Conservation (phyloP, 1,140 invertebrate genomes). For the Brachystomella parvula region DNA sequence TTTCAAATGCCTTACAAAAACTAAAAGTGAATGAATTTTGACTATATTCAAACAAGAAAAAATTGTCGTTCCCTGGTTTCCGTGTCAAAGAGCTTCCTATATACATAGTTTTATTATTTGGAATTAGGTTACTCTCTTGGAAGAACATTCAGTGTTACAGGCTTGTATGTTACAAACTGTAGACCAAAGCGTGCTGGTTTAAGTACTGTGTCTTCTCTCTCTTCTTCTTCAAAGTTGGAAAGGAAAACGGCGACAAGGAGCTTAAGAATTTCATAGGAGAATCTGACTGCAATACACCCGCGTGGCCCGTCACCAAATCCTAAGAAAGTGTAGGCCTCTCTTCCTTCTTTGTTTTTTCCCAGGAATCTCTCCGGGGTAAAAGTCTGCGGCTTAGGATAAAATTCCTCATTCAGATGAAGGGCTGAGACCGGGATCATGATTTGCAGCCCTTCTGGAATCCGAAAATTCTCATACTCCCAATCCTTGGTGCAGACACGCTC, state of each 20-base stretch:
- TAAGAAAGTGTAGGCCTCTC: not conserved
- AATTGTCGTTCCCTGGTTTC: no score
- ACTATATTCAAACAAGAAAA: no score
- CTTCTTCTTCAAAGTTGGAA: not conserved
- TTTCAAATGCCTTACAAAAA: no score
- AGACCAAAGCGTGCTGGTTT: not conserved
- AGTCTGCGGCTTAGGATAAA: slow-evolving; percentile 38
- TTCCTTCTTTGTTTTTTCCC: not conserved
- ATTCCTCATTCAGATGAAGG: slow-evolving; percentile 47
- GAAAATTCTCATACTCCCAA: slow-evolving; percentile 13
- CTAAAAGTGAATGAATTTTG: no score
- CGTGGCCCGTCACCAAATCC: not conserved
- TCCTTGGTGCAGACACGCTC: slow-evolving; percentile 18
- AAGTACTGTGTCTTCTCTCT: not conserved
- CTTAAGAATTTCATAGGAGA: not conserved
- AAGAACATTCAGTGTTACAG: not conserved
- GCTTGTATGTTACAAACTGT: not conserved
- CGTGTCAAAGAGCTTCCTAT: no score
- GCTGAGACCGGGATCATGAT: slow-evolving; percentile 49
- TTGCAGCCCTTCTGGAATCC: slow-evolving; percentile 42
- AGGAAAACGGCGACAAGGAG: not conserved
- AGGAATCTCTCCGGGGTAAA: slow-evolving; percentile 39
- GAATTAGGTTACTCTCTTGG: no score
- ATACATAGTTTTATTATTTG: no score
- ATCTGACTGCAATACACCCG: not conserved